Conservation (phyloP, 2,113 vertebrate species). For the Pogonocichla stellata region DNA sequence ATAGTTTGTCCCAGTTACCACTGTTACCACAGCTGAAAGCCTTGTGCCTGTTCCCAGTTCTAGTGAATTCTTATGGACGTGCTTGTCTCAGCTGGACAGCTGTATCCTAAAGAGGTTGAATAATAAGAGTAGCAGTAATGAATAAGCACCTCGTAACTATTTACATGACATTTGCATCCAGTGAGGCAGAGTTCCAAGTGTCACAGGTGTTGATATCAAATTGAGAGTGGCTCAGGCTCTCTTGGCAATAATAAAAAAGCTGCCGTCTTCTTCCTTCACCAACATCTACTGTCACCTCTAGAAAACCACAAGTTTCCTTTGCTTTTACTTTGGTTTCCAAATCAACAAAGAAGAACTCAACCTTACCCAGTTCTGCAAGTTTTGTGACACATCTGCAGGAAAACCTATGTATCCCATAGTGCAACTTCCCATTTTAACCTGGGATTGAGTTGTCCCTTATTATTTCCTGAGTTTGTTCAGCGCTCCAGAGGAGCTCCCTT, state of each 20-base stretch:
- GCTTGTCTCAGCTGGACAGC: not conserved
- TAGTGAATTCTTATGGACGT: not conserved
- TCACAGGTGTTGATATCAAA: conserved; percentile 59
- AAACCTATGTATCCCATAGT: accelerated
- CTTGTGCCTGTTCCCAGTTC: not conserved
- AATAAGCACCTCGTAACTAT: not conserved
- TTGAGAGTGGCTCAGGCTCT: conserved; percentile 23
- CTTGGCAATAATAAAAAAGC: conserved; percentile 52
- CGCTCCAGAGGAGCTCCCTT: not conserved
- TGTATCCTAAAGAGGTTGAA: not conserved
- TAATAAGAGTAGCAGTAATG: not conserved
- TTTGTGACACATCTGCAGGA: not conserved
- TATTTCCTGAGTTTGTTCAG: not conserved
- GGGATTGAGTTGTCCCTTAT: not conserved
- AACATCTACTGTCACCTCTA: not conserved
- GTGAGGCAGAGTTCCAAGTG: conserved; percentile 56
- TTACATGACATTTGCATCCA: not conserved
- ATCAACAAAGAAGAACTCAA: not conserved
- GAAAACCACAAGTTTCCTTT: not conserved
- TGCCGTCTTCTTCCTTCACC: conserved; percentile 15
- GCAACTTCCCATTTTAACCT: not conserved
- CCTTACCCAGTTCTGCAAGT: not conserved
- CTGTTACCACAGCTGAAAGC: not conserved
- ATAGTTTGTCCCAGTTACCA: not conserved
- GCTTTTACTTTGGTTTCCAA: not conserved